These are phyloP conservation scores for Onychostoma macrolepis DNA, from an alignment of 2,113 vertebrate species.

Conservation along the genomic window DNA sequence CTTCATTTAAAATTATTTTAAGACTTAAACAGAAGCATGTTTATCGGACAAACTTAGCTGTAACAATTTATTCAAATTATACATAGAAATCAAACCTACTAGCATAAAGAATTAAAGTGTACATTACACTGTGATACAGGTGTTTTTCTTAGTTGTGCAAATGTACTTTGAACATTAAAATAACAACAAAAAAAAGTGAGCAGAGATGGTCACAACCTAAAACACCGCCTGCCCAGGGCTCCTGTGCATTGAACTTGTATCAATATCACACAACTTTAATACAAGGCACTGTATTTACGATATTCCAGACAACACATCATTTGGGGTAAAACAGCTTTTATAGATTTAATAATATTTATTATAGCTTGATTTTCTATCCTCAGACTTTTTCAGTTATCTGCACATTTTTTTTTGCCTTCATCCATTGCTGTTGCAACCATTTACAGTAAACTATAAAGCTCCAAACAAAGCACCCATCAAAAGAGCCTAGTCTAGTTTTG, in stretches of 20 bases:
- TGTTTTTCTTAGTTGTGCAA: neutral
- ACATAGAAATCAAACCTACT: neutral
- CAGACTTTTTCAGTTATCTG: neutral
- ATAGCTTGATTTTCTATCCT: neutral
- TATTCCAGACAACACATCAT: constrained; percentile 54
- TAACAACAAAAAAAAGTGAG: constrained; percentile 1
- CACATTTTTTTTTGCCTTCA: neutral
- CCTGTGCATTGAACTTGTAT: constrained; percentile 54
- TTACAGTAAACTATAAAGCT: neutral
- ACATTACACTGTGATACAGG: neutral
- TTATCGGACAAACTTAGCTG: constrained; percentile 8
- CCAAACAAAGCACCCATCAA: neutral
- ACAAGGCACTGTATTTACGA: constrained; percentile 75
- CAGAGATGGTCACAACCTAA: constrained; percentile 61
- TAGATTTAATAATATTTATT: constrained; percentile 25
- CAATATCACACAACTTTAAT: constrained; percentile 62
- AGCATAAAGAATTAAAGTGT: neutral
- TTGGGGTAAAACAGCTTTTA: constrained; percentile 14
- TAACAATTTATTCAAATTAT: constrained; percentile 13
- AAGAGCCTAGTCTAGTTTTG: neutral
- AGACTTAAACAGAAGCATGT: constrained; percentile 25
- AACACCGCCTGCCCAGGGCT: constrained; percentile 62
- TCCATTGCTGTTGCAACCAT: neutral
- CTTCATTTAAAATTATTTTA: constrained; percentile 7
- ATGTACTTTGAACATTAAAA: constrained; percentile 11